Percentiles rank a stretch among this genome's conserved stretches.
phyloP scores from a whole-genome alignment of 2,888 invertebrate species.

The Dolichomitus sp. region DNA sequence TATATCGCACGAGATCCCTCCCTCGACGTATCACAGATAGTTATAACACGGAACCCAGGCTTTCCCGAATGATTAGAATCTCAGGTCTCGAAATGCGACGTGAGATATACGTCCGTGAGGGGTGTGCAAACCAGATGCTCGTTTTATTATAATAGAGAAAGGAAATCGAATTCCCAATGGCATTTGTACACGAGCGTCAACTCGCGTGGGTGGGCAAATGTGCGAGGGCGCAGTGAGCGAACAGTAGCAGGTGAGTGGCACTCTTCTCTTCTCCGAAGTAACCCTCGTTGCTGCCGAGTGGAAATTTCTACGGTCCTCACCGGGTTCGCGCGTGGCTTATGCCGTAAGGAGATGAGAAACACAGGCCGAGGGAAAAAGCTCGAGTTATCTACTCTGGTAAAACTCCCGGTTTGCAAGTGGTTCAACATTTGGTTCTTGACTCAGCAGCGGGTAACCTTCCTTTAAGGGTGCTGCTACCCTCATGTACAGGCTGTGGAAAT shows the following conservation, averaged over 20 bases:
- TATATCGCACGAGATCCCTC: background rate
- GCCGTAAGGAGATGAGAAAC: slow-evolving; percentile 15
- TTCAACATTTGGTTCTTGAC: slow-evolving; percentile 46
- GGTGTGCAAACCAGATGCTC: background rate
- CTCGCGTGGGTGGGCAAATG: background rate
- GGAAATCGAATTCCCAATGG: slow-evolving; percentile 9
- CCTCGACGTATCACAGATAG: slow-evolving; percentile 3
- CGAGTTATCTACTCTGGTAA: slow-evolving; percentile 46
- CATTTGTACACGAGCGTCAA: background rate
- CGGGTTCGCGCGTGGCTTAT: background rate
- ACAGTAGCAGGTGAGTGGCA: background rate
- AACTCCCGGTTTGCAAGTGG: slow-evolving; percentile 45
- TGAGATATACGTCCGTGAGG: background rate
- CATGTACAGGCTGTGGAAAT: background rate
- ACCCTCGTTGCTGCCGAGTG: slow-evolving; percentile 20
- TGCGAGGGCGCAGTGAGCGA: too few relatives aligned
- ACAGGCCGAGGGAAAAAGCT: slow-evolving; percentile 17
- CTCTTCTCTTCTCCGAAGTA: slow-evolving; percentile 7
- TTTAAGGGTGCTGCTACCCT: slow-evolving; percentile 12
- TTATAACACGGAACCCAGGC: slow-evolving; percentile 24
- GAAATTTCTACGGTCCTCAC: slow-evolving; percentile 21
- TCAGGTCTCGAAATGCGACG: slow-evolving; percentile 23
- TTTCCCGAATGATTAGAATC: slow-evolving; percentile 34
- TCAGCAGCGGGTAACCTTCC: slow-evolving; percentile 23
- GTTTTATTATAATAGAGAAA: background rate